Percentiles rank a stretch among this genome's conserved stretches.
These are phyloP conservation scores for Gisinianus flammeolus DNA, from an alignment of 2,888 invertebrate species.

Conservation along the genomic window DNA sequence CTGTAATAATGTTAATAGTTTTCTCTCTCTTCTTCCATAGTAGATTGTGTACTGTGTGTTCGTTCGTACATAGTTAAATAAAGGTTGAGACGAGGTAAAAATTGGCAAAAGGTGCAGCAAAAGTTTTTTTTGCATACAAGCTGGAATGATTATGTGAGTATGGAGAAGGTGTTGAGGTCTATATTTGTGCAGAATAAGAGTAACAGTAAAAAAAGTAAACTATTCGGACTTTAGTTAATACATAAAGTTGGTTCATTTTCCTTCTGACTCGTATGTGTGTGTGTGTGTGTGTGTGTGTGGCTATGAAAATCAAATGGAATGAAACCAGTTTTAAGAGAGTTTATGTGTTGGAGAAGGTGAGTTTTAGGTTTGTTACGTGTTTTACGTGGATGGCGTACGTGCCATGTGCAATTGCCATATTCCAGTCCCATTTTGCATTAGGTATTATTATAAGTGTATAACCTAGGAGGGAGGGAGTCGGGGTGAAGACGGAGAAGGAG, in stretches of 20 bases:
- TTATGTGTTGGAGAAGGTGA: conserved; percentile 10
- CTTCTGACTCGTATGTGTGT: too few species aligned
- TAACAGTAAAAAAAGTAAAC: background rate
- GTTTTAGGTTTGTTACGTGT: conserved; percentile 6
- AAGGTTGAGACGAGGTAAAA: background rate
- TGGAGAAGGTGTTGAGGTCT: background rate
- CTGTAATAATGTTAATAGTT: conserved; percentile 13
- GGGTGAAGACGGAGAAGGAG: background rate
- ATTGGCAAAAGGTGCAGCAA: background rate
- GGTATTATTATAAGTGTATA: background rate
- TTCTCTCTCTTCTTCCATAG: too few species aligned
- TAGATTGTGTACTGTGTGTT: too few species aligned
- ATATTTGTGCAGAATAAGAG: background rate
- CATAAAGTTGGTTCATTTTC: background rate
- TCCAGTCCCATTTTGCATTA: background rate
- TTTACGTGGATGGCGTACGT: background rate
- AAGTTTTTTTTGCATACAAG: too few species aligned
- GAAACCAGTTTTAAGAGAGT: background rate
- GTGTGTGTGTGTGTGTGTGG: background rate
- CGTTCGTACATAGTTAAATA: background rate
- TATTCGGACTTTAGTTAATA: background rate
- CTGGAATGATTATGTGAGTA: too few species aligned
- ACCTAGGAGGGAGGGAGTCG: background rate
- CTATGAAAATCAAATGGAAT: conserved; percentile 7
- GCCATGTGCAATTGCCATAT: background rate